Percentiles rank a stretch among this genome's conserved stretches.
Evolutionary conservation across 2,113 vertebrate genomes (phyloP).

Genomic region (Aviceda subcristata): DNA sequence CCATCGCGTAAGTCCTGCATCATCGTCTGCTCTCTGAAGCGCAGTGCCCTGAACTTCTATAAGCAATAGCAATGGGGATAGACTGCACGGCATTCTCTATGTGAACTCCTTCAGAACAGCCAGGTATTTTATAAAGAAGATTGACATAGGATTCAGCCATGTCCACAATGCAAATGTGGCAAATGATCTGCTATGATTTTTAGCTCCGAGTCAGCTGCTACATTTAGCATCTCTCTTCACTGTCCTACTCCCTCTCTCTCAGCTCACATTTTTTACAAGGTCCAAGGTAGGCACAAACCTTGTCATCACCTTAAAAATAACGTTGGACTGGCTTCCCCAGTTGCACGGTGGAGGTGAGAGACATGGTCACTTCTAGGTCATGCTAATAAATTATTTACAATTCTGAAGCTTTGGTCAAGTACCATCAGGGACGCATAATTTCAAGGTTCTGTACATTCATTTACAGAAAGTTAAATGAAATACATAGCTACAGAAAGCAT

Average conservation of each 20-base stretch:
- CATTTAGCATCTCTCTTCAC: not conserved
- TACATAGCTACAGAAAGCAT: conserved; percentile 28
- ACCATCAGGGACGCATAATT: not conserved
- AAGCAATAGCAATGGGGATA: not conserved
- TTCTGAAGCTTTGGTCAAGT: not conserved
- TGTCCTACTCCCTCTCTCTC: not conserved
- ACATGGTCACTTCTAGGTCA: not conserved
- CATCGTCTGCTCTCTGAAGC: not conserved
- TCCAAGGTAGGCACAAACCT: not conserved
- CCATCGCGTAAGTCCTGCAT: not conserved
- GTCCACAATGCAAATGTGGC: not conserved
- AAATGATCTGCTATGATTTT: not conserved
- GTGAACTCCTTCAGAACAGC: not conserved
- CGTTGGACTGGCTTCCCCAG: not conserved
- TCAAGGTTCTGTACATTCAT: not conserved
- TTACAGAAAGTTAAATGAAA: not conserved
- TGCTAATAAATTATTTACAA: not conserved
- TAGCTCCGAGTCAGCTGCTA: not conserved
- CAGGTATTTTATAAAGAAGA: not conserved
- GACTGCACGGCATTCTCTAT: not conserved
- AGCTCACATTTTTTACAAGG: not conserved
- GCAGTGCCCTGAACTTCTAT: not conserved
- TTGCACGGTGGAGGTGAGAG: not conserved
- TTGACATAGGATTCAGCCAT: not conserved
- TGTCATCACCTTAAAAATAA: not conserved